These are phyloP conservation scores for Hesperophylax magnus DNA, from an alignment of 1,140 invertebrate species.

Conservation along the genomic window DNA sequence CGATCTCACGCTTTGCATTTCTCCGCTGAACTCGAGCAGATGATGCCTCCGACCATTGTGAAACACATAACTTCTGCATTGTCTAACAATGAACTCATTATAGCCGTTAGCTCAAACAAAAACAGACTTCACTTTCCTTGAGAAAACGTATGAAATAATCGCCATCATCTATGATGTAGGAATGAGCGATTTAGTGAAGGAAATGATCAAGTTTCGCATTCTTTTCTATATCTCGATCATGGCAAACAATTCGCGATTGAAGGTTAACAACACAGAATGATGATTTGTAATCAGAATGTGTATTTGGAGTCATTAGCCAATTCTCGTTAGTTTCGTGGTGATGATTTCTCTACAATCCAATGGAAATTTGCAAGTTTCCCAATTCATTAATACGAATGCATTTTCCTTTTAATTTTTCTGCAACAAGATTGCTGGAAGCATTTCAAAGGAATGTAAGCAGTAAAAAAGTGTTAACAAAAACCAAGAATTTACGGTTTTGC, in stretches of 20 bases:
- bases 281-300: no score
- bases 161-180: background rate
- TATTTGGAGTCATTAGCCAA: no score
- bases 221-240: background rate
- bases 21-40: background rate
- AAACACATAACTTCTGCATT: background rate
- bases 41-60: background rate
- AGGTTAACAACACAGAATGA: background rate
- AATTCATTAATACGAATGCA: no score
- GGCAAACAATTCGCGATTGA: background rate
- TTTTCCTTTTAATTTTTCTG: no score
- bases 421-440: no score
- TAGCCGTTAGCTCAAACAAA: background rate
- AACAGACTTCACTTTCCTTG: constrained; percentile 30
- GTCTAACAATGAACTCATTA: constrained; percentile 25
- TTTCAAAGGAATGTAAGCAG: no score
- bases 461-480: no score
- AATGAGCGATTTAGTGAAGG: background rate
- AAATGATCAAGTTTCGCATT: background rate
- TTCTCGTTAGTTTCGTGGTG: no score
- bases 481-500: no score
- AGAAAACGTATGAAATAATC: constrained; percentile 30
- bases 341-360: no score
- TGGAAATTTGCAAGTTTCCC: no score
- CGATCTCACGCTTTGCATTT: background rate